Conservation (phyloP, 2,113 vertebrate species). For the Canis aureus region DNA sequence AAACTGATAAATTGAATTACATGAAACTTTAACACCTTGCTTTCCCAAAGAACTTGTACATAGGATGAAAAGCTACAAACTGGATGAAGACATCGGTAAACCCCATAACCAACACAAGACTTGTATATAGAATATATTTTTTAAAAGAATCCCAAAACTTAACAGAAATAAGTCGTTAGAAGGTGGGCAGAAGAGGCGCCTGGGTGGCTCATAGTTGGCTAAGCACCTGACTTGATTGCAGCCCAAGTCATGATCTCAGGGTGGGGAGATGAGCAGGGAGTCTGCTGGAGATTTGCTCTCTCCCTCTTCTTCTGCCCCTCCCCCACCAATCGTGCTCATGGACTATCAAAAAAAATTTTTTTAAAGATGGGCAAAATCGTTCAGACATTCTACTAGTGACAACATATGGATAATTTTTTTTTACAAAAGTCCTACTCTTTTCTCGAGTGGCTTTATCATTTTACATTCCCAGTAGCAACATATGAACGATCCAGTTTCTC, state of each 20-base stretch:
- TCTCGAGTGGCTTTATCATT: neutral
- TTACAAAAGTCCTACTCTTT: neutral
- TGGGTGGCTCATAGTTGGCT: neutral
- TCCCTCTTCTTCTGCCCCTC: no score
- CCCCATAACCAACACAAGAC: neutral
- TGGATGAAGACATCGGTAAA: neutral
- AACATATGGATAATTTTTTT: no score
- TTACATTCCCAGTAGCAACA: neutral
- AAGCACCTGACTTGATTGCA: neutral
- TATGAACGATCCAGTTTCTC: neutral
- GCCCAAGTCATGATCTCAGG: neutral
- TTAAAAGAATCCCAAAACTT: neutral
- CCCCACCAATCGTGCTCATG: no score
- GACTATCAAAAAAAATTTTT: no score
- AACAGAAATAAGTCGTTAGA: neutral
- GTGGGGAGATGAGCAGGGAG: no score
- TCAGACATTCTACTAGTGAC: no score
- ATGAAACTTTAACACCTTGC: neutral
- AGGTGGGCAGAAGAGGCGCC: neutral
- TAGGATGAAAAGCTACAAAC: neutral
- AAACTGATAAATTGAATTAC: no score
- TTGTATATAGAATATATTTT: neutral
- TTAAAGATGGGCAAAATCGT: no score
- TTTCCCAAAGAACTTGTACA: neutral
- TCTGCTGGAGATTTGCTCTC: no score